phyloP scores from a whole-genome alignment of 2,888 invertebrate species.

The Dugesia japonica region DNA sequence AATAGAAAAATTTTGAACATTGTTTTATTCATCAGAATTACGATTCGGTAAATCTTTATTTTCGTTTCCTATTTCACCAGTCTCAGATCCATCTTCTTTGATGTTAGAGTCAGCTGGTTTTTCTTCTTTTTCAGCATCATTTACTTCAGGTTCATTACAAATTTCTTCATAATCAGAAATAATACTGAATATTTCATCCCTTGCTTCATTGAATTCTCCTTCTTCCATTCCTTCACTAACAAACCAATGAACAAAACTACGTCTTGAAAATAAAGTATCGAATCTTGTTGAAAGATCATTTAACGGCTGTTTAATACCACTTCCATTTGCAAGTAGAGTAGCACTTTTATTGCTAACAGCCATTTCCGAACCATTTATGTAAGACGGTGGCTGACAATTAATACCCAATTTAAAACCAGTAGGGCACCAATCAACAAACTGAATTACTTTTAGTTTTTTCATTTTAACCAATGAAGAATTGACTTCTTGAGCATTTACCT shows the following conservation, averaged over 20 bases:
- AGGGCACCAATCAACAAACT: background rate
- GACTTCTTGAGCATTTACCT: background rate
- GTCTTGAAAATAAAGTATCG: background rate
- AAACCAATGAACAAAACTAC: background rate
- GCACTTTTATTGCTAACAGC: background rate
- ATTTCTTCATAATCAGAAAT: background rate
- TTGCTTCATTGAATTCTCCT: background rate
- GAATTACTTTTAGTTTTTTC: background rate
- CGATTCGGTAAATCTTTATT: no score
- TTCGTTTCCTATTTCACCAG: no score
- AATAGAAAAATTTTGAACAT: no score
- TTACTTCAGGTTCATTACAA: background rate
- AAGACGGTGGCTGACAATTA: background rate
- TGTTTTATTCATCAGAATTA: no score
- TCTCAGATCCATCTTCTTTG: no score
- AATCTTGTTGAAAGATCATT: background rate
- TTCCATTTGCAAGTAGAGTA: background rate
- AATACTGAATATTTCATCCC: background rate
- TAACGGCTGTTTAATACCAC: background rate
- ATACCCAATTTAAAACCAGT: background rate
- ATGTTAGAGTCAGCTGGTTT: no score
- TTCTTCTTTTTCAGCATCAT: background rate
- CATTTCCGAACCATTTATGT: background rate
- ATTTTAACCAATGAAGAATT: background rate
- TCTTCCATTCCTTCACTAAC: slow-evolving; percentile 3